Conservation (phyloP, 2,797 vertebrate genomes). For the Chaetophractus vellerosus region DNA sequence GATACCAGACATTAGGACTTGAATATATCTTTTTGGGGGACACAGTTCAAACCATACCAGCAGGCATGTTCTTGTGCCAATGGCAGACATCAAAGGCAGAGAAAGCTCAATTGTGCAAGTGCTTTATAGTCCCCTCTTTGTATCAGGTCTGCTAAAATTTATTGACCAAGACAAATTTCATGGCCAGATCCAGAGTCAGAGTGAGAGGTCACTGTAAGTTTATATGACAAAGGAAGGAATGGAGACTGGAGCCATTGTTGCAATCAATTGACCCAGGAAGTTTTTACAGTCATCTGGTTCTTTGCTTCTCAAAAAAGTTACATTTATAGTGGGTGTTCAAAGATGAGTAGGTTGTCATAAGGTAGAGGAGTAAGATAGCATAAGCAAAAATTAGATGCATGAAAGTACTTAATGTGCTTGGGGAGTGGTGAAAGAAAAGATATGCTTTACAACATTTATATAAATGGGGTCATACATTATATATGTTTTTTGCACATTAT, state of each 20-base stretch:
- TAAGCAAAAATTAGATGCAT: neutral
- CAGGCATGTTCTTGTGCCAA: neutral
- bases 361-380: neutral
- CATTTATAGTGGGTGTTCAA: neutral
- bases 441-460: neutral
- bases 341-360: neutral
- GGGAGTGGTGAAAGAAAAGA: neutral
- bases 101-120: neutral
- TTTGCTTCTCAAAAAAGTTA: neutral
- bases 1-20: too few relatives aligned
- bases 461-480: neutral
- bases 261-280: neutral
- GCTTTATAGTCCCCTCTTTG: slow-evolving; percentile 19
- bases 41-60: too few relatives aligned
- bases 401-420: neutral
- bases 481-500: neutral
- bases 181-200: neutral
- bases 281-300: neutral
- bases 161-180: neutral
- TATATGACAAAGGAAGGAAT: neutral
- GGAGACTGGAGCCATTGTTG: neutral
- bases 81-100: neutral
- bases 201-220: neutral
- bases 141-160: neutral
- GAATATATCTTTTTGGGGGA: too few relatives aligned